Evolutionary conservation across 1,140 invertebrate species (phyloP).

Genomic region (Nasonia giraulti): DNA sequence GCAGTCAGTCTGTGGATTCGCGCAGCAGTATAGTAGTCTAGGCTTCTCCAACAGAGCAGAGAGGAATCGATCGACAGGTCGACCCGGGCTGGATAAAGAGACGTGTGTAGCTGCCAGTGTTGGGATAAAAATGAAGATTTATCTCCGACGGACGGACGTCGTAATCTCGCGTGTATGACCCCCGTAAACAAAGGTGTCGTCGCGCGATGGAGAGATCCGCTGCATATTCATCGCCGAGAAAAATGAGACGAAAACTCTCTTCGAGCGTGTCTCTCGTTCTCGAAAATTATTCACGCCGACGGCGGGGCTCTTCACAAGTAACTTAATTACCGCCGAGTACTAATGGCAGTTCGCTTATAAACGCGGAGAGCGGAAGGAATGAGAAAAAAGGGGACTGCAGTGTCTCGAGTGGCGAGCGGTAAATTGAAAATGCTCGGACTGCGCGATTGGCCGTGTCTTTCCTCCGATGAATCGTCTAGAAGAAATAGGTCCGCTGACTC

Average conservation of each 20-base stretch:
- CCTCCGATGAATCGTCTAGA: neutral
- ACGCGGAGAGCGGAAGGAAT: neutral
- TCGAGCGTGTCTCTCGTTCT: neutral
- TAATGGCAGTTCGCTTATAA: constrained; percentile 27
- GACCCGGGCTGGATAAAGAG: neutral
- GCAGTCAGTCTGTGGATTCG: constrained; percentile 32
- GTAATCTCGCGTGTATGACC: neutral
- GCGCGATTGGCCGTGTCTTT: neutral
- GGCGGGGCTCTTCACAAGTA: constrained; percentile 41
- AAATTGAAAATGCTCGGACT: constrained; percentile 41
- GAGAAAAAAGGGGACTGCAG: neutral
- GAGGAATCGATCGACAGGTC: constrained; percentile 30
- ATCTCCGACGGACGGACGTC: constrained; percentile 8
- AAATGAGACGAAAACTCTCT: neutral
- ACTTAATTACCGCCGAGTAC: constrained; percentile 44
- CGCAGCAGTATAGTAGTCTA: neutral
- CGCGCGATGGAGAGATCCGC: neutral
- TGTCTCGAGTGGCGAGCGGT: neutral
- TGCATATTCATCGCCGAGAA: neutral
- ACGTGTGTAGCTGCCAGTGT: neutral
- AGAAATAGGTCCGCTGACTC: constrained; percentile 2
- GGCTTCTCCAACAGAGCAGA: neutral
- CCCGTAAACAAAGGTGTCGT: neutral
- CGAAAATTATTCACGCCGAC: constrained; percentile 44
- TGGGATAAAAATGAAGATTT: constrained; percentile 41